A percentile compares a stretch with the other conserved stretches of the same genome.
These are phyloP conservation scores for Lagodon rhomboides DNA, from an alignment of 2,797 vertebrate genomes.

Conservation along the genomic window DNA sequence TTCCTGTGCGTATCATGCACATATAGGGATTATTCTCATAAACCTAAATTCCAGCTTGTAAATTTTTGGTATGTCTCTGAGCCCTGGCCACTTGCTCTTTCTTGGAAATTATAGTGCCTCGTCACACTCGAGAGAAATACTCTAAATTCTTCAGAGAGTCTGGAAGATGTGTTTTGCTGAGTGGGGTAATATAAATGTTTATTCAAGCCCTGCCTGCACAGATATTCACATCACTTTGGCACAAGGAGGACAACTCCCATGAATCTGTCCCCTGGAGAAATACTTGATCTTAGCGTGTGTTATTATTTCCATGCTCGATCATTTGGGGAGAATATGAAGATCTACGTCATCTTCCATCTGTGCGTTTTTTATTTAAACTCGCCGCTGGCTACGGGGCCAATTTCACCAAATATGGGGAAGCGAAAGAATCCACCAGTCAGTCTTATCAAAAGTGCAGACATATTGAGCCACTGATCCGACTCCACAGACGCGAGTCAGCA, in stretches of 20 bases:
- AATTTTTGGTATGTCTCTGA: slow-evolving; percentile 69
- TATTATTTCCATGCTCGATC: slow-evolving; percentile 32
- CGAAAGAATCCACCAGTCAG: neutral
- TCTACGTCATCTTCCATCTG: neutral
- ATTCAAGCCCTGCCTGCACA: slow-evolving; percentile 53
- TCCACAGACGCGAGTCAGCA: neutral
- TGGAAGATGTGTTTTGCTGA: slow-evolving; percentile 76
- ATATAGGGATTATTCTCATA: slow-evolving; percentile 74
- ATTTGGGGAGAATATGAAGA: neutral
- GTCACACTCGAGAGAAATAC: slow-evolving; percentile 73
- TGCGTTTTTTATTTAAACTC: slow-evolving; percentile 7
- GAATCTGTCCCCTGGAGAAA: slow-evolving; percentile 32
- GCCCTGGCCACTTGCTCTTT: slow-evolving; percentile 41
- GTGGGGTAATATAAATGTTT: slow-evolving; percentile 79
- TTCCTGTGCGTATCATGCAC: slow-evolving; percentile 63
- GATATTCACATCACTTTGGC: slow-evolving; percentile 36
- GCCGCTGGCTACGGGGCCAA: neutral
- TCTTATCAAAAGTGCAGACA: neutral
- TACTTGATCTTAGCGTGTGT: neutral
- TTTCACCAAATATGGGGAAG: slow-evolving; percentile 26
- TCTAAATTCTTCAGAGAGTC: slow-evolving; percentile 69
- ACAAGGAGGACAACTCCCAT: slow-evolving; percentile 31
- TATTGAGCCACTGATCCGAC: neutral
- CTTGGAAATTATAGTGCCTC: slow-evolving; percentile 69
- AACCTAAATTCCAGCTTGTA: slow-evolving; percentile 69